Base-by-base conservation (phyloP, 1,140 invertebrate species). In the Zophobas morio region DNA sequence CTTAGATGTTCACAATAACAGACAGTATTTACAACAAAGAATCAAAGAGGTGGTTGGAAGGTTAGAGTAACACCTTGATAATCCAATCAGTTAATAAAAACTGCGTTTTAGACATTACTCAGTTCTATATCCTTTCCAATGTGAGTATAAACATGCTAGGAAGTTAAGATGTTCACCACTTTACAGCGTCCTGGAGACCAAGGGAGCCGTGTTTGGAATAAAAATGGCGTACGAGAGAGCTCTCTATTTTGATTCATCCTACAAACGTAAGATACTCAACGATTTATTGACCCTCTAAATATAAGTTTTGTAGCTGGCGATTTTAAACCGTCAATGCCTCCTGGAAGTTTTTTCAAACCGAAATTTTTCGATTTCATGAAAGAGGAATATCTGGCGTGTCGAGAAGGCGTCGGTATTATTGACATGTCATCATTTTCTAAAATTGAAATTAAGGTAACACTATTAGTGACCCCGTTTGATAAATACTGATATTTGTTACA, bases 391-490 rank as follows among this genome's bases (percentile, higher is more conserved):
- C 86, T 90, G 81, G 94, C 94, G 1, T 95, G 94, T 83, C 88
- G 93, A 70, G 93, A 95, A 87, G 89, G 92, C 40, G 94, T 95
- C 39, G 93, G 93, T 77, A 88, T 96, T 42, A 92, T 95, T 77
- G 95, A 96, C 85, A 96, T 96, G 91, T 95, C 94, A 40, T 95
- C 93, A 4, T 96, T 96, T 88, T 92, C 93, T 34, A 96, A 96
- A 86, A 92, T 95, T 79, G 91, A 94, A 88, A 90, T 96, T 51
- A 92, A 89, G 87, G 93, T 94, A 86, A 84, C 32, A 35, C 84
- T 85, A 46, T 37, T 42, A 20, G 1, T 1, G 33, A 75, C 49
- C 54, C 2, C 4, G 32, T 42, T 72, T 8, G 1, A 51, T 47
- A 70, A 73, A 33, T 46, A 6, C n/a, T 75, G 42, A 70, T 73